Conservation (phyloP, 2,888 invertebrate genomes). For the Agrypnus murinus region DNA sequence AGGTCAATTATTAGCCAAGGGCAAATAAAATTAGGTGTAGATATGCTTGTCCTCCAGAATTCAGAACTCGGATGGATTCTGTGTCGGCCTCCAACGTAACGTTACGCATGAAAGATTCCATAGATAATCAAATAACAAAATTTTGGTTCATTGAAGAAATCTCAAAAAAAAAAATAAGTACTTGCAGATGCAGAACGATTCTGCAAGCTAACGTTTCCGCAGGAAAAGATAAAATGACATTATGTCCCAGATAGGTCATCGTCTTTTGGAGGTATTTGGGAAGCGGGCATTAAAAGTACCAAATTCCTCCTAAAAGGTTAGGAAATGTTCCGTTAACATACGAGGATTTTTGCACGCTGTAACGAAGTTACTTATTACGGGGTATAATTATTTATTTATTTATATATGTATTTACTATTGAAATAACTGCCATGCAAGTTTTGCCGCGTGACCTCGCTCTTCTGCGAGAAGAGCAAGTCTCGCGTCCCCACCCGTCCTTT, state of each 20-base stretch:
- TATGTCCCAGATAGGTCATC: conserved; percentile 54
- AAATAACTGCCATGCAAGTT: too few species aligned
- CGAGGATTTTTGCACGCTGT: too few species aligned
- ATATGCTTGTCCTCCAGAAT: conserved; percentile 46
- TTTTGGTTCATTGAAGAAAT: conserved; percentile 54
- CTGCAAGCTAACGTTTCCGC: conserved; percentile 46
- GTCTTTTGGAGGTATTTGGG: conserved; percentile 52
- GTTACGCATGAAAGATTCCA: conserved; percentile 8
- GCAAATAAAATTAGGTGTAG: conserved; percentile 29
- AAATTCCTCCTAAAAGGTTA: too few species aligned
- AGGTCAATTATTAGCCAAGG: conserved; percentile 41
- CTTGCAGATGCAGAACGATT: conserved; percentile 40
- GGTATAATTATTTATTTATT: too few species aligned
- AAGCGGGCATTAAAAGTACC: too few species aligned
- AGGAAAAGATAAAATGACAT: conserved; percentile 35
- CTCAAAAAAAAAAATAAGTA: conserved; percentile 9
- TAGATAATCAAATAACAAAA: conserved; percentile 35
- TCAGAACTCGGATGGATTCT: conserved; percentile 54
- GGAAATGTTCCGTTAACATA: too few species aligned
- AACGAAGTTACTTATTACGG: too few species aligned
- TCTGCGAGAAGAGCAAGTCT: too few species aligned
- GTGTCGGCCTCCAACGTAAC: neutral
- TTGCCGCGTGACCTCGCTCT: too few species aligned
- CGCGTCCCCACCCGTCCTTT: too few species aligned
- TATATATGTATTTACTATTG: too few species aligned